phyloP scores from a whole-genome alignment of 2,113 vertebrate species.

The Plecotus auritus region DNA sequence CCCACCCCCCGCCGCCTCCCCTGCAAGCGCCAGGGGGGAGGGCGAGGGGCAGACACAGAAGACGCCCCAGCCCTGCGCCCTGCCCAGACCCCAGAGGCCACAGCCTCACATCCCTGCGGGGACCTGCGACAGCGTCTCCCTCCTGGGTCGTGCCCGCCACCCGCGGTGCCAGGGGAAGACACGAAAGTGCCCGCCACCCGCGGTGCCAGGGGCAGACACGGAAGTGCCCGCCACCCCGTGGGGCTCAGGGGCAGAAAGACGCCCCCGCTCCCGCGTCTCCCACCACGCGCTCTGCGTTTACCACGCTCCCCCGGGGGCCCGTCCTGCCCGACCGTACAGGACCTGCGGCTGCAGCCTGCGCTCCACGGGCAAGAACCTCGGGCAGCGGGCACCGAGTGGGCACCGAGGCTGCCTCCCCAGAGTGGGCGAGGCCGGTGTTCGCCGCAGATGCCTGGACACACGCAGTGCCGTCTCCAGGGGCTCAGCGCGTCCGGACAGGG shows the following conservation, averaged over 20 bases:
- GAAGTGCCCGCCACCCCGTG: no score
- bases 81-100: neutral
- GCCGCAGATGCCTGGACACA: neutral
- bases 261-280: neutral
- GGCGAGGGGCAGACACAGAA: accelerated
- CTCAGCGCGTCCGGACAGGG: neutral
- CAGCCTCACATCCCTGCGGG: neutral
- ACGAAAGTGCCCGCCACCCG: no score
- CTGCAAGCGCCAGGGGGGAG: accelerated
- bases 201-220: no score
- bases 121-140: neutral
- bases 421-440: neutral
- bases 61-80: neutral
- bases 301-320: neutral
- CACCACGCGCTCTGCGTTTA: neutral
- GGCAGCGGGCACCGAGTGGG: neutral
- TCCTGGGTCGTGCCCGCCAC: neutral
- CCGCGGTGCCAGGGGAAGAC: no score
- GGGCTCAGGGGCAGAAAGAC: neutral
- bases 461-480: neutral
- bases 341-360: neutral
- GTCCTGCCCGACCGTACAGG: neutral
- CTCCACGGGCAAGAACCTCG: neutral
- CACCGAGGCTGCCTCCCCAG: neutral
- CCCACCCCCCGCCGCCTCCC: no score